These are phyloP conservation scores for Suillia variegata DNA, from an alignment of 2,888 invertebrate species.

Conservation along the genomic window DNA sequence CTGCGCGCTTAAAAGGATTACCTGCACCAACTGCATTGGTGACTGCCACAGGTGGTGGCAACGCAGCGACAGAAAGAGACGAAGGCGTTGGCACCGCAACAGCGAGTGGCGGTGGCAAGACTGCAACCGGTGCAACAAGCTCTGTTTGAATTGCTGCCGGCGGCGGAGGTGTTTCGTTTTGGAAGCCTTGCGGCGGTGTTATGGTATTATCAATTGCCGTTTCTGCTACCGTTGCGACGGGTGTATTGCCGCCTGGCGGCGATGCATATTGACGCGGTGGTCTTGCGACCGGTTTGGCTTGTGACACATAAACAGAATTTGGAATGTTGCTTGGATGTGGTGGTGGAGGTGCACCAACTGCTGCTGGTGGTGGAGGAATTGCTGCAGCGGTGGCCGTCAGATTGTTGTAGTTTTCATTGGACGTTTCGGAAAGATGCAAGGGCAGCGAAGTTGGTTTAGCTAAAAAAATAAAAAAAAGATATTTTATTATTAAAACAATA, in stretches of 20 bases:
- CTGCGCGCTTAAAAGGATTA: slow-evolving; percentile 57
- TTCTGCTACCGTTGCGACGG: slow-evolving; percentile 22
- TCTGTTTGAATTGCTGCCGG: slow-evolving; percentile 24
- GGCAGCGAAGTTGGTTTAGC: slow-evolving; percentile 17
- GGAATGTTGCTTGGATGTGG: slow-evolving; percentile 33
- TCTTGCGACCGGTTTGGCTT: slow-evolving; percentile 46
- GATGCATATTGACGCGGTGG: slow-evolving; percentile 46
- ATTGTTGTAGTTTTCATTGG: slow-evolving; percentile 32
- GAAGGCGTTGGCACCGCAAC: slow-evolving; percentile 31
- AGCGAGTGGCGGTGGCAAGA: slow-evolving; percentile 20
- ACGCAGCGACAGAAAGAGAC: slow-evolving; percentile 39
- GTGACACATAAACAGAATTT: slow-evolving; percentile 47
- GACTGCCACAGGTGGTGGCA: slow-evolving; percentile 28
- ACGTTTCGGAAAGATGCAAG: slow-evolving; percentile 13
- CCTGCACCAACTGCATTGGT: slow-evolving; percentile 18
- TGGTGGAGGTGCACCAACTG: slow-evolving; percentile 3
- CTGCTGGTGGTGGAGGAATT: slow-evolving; percentile 3
- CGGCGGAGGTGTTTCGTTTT: slow-evolving; percentile 24
- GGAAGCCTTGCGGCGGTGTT: slow-evolving; percentile 35
- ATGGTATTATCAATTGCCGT: slow-evolving; percentile 24
- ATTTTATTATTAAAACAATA: not conserved
- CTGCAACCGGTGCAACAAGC: slow-evolving; percentile 12
- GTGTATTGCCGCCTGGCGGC: slow-evolving; percentile 35
- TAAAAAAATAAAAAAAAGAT: too few relatives aligned
- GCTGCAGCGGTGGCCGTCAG: not conserved